Base-by-base conservation (phyloP, 2,797 vertebrate species). In the Lepus townsendii region DNA sequence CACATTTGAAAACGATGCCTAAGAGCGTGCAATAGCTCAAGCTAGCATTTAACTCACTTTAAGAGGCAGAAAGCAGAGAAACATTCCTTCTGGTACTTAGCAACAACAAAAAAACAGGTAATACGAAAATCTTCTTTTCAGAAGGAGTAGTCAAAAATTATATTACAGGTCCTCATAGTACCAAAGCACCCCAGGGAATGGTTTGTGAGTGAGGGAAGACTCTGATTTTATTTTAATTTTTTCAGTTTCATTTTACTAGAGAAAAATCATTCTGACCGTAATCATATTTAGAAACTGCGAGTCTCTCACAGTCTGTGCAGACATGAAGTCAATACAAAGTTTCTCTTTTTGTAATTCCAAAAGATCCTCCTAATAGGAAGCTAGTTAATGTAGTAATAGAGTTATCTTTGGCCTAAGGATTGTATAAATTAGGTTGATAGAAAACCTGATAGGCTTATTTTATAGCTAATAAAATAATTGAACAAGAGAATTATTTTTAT, bases 311-410 rank as follows among this genome's bases (percentile, higher is more conserved):
- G 7, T 57, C 20, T 22, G 17, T 4, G 17, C 4, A 35, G 12
- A 54, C 12, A 17, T 35, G 17, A 88, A 91, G 9, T 12, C 32
- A 62, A 12, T 78, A 72, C n/a, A 62, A 42, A 82, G 3, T 60
- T 86, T 71, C 88, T 68, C 52, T 82, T 65, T 72, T 68, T 52
- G n/a, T 76, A 79, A 88, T 91, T 75, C 38, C 22, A 84, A 47
- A 57, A 32, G 88, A 26, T 38, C 2, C 2, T 93, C 47, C 10
- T 87, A 62, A 76, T 7, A n/a, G 32, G 5, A 80, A 63, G 30
- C 60, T 26, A 54, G 50, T 92, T 78, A 42, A 12, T 80, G 0
- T 24, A 38, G 20, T 57, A 50, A 52, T 17, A 60, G 42, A 78
- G 30, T 20, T 77, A 63, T 60, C 35, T 13, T 60, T 63, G 75